Conservation (phyloP, 2,888 invertebrate species). For the Nasonia oneida region DNA sequence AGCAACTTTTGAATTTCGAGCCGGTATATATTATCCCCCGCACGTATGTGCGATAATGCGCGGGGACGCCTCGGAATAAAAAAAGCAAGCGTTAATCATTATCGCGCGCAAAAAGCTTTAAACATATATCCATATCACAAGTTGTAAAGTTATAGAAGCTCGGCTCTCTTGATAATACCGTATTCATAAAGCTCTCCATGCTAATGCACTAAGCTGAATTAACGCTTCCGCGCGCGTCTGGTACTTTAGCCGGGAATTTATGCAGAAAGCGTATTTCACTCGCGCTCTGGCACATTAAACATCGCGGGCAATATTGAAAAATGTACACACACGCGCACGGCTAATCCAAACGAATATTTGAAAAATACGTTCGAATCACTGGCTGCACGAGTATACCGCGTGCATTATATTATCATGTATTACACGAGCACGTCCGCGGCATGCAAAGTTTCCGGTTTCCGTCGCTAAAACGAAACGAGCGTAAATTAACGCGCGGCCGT, state of each 20-base stretch:
- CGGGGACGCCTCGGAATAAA: background rate
- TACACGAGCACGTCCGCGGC: background rate
- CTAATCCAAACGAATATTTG: background rate
- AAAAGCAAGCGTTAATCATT: background rate
- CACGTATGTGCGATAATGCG: too few relatives aligned
- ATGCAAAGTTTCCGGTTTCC: constrained; percentile 39
- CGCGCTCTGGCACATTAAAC: background rate
- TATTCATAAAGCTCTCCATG: constrained; percentile 49
- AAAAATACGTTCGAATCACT: too few relatives aligned
- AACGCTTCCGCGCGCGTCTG: constrained; percentile 4
- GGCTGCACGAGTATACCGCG: too few relatives aligned
- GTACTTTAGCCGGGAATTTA: constrained; percentile 29
- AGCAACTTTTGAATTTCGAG: background rate
- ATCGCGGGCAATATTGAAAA: constrained; percentile 5
- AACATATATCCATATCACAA: constrained; percentile 16
- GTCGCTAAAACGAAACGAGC: constrained; percentile 17
- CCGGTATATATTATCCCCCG: background rate
- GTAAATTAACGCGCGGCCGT: constrained; percentile 34
- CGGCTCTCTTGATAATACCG: constrained; percentile 22
- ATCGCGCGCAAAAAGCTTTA: constrained; percentile 6
- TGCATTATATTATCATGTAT: too few relatives aligned
- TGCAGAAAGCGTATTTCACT: constrained; percentile 31
- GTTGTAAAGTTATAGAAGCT: constrained; percentile 32
- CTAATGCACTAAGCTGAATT: constrained; percentile 49
- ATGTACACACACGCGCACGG: background rate